Evolutionary conservation across 2,888 invertebrate genomes (phyloP), one percentile per base, ranked within the genome.

Genomic region (Orthosia incerta): DNA sequence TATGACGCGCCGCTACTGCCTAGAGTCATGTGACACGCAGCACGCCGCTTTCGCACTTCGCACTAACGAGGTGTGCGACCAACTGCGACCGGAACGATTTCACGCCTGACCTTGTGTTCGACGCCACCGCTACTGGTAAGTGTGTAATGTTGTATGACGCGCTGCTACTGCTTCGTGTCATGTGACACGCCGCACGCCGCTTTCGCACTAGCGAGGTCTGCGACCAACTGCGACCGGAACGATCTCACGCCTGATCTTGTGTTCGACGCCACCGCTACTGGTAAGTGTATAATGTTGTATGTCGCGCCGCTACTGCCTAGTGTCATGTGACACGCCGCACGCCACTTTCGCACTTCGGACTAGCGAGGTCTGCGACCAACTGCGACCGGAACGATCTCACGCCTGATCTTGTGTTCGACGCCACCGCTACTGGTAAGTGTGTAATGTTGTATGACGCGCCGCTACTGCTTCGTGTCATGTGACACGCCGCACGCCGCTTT

Each of bases 401-500:
- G 96, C 97, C 89, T 0, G 89, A 89, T 48, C 95, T 97, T 74
- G 97, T 97, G 84, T 98, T 98, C 93, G 97, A 98, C 89, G 97
- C 98, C 75, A 97, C 97, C 82, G 97, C 97, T 89, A 97, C 97
- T 88, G 98, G 98, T 98, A 56, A 83, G 84, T 78, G 26, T n/a
- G n/a, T 11, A 39, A 4, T n/a, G 3, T 51, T 51, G 51, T 31
- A 15, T 97, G 15, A 97, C 97, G 64, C 96, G 97, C 61, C 97
- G 98, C 83, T 97, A 97, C 94, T 98, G 98, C 95, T 98, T 98
- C 94, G 97, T 98, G 94, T 98, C 98, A 90, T 97, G 97, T 81
- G 98, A 98, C 91, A 97, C 39, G 0, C 39, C 39, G 9, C 39
- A 9, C 39, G 39, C 39, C 9, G 1, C 39, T 0, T 9, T 39